A percentile compares a stretch with the other conserved stretches of the same genome.
Conservation (phyloP, 53 echinoderm and acorn worm species). For the Holothuria scabra region DNA sequence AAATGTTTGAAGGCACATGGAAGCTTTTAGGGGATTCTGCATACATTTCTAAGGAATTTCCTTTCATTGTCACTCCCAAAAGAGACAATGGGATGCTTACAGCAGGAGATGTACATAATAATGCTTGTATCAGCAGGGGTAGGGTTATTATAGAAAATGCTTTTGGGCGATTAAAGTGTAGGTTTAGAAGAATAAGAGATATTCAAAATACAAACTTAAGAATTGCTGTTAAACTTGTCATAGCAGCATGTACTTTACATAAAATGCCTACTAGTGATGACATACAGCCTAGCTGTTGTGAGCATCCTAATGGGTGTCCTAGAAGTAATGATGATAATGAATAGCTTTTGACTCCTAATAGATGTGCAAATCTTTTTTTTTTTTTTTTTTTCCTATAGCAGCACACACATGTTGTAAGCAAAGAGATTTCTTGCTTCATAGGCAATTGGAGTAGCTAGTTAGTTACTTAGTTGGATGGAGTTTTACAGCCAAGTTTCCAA, state of each 20-base stretch:
- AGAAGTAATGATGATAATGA: too few species aligned
- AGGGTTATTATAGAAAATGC: background rate
- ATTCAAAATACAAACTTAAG: too few species aligned
- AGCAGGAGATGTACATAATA: background rate
- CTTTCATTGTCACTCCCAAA: background rate
- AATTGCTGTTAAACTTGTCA: too few species aligned
- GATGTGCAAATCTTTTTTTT: too few species aligned
- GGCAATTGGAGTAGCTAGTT: too few species aligned
- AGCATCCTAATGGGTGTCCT: too few species aligned
- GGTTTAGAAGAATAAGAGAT: background rate
- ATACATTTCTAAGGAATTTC: background rate
- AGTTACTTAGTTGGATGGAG: too few species aligned
- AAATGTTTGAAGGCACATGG: background rate
- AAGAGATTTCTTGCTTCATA: too few species aligned
- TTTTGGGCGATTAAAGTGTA: background rate
- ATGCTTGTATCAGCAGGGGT: background rate
- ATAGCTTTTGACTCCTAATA: too few species aligned
- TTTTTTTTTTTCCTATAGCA: too few species aligned
- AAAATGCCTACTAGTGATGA: background rate
- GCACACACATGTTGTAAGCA: too few species aligned
- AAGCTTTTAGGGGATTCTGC: background rate
- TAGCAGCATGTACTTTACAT: constrained; percentile 7
- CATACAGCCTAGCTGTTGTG: background rate
- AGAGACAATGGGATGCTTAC: background rate
- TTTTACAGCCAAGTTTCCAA: too few species aligned